Conservation (phyloP, 2,797 vertebrate genomes). For the Coluber constrictor region DNA sequence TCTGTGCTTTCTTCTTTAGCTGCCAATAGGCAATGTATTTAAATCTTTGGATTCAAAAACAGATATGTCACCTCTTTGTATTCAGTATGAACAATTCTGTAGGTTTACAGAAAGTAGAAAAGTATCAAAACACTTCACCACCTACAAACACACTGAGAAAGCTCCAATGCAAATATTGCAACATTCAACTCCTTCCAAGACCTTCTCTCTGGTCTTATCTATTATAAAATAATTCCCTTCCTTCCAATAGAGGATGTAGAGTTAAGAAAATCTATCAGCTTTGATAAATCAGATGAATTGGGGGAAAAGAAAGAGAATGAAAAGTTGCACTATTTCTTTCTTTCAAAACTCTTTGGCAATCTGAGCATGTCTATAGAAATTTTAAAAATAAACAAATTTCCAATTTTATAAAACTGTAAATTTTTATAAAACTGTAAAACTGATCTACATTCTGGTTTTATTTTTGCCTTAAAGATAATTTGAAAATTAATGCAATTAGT, state of each 20-base stretch:
- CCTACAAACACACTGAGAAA: not conserved
- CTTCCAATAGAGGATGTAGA: not conserved
- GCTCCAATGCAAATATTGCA: not conserved
- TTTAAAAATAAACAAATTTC: not conserved
- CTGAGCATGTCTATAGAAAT: not conserved
- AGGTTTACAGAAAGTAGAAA: not conserved
- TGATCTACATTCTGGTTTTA: not conserved
- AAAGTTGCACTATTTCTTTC: not conserved
- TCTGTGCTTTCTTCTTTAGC: not conserved
- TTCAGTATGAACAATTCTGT: not conserved
- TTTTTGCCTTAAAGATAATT: not conserved
- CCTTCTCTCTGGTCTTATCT: not conserved
- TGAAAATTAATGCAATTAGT: not conserved
- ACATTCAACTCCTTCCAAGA: not conserved
- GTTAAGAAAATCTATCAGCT: not conserved
- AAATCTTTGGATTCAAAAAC: conserved; percentile 6
- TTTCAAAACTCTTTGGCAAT: not conserved
- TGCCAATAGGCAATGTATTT: not conserved
- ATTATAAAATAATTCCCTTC: not conserved
- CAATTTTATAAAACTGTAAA: not conserved
- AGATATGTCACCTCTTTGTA: not conserved
- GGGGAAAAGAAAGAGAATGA: not conserved
- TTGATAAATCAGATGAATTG: not conserved
- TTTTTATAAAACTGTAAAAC: not conserved
- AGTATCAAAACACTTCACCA: not conserved